These are phyloP conservation scores for Oenanthe melanoleuca DNA, from an alignment of 2,113 vertebrate genomes.

Conservation along the genomic window DNA sequence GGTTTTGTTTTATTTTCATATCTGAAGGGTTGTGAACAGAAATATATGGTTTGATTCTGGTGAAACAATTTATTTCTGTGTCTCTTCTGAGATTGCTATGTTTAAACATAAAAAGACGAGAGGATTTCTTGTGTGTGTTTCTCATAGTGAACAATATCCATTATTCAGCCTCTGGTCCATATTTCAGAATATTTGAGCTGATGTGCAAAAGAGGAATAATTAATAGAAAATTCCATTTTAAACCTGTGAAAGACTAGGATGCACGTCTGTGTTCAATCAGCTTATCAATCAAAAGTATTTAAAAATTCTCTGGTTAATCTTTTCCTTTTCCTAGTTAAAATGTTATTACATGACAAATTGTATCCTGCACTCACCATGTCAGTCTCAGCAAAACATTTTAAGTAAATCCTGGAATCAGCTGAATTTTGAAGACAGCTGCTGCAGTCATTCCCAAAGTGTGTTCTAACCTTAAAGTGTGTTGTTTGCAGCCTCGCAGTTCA, in stretches of 20 bases:
- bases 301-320: not conserved
- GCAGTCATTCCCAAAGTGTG: not conserved
- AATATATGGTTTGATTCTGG: not conserved
- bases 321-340: not conserved
- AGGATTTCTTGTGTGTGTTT: not conserved
- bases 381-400: not conserved
- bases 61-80: not conserved
- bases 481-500: slow-evolving; percentile 90
- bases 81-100: not conserved
- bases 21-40: not conserved
- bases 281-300: not conserved
- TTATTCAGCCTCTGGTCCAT: not conserved
- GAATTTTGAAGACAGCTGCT: not conserved
- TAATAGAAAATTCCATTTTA: not conserved
- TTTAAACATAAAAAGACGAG: not conserved
- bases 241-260: not conserved
- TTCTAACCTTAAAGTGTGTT: slow-evolving; percentile 24
- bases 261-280: not conserved
- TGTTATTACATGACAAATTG: not conserved
- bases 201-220: slow-evolving; percentile 22
- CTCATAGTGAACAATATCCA: not conserved
- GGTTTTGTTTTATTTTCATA: not conserved
- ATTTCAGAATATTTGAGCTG: slow-evolving; percentile 15
- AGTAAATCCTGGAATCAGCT: not conserved
- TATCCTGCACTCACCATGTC: not conserved